A percentile compares a stretch with the other conserved stretches of the same genome.
phyloP scores from a whole-genome alignment of 1,140 invertebrate genomes.

The Drosophila rhopaloa region DNA sequence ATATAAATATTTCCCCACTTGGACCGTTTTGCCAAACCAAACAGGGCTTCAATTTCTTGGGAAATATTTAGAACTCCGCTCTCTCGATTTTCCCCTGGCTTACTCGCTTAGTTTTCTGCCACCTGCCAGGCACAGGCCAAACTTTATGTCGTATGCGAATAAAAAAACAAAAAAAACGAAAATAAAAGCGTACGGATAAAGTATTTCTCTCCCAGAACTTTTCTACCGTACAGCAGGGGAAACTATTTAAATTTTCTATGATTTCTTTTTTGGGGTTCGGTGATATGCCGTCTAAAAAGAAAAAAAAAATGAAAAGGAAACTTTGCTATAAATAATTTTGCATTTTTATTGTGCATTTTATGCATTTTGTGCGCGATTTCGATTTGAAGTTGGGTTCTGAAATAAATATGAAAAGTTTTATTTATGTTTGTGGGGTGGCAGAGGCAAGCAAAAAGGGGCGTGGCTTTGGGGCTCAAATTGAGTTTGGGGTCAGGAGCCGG shows the following conservation, averaged over 20 bases:
- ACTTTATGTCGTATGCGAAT: conserved; percentile 51
- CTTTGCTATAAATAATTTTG: conserved; percentile 81
- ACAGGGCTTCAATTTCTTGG: conserved; percentile 58
- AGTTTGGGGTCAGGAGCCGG: not conserved
- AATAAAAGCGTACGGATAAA: conserved; percentile 40
- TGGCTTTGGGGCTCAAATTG: conserved; percentile 14
- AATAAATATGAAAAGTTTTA: conserved; percentile 83
- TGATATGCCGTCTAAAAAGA: conserved; percentile 48
- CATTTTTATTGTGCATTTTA: conserved; percentile 82
- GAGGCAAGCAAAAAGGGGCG: conserved; percentile 1
- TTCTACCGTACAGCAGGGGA: conserved; percentile 31
- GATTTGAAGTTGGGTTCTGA: conserved; percentile 76
- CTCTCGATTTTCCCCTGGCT: conserved; percentile 11
- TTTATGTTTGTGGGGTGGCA: conserved; percentile 66
- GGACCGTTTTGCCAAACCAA: conserved; percentile 6
- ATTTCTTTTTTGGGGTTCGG: conserved; percentile 44
- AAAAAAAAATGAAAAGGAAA: conserved; percentile 26
- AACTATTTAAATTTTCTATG: conserved; percentile 70
- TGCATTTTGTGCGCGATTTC: conserved; percentile 69
- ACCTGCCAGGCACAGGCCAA: conserved; percentile 48
- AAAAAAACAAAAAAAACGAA: conserved; percentile 17
- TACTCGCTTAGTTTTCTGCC: conserved; percentile 5
- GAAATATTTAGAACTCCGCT: conserved; percentile 40
- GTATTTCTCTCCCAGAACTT: conserved; percentile 18
- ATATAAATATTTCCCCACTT: conserved; percentile 48